Conservation (phyloP, 1,140 invertebrate species). For the Tetraneura akinire region DNA sequence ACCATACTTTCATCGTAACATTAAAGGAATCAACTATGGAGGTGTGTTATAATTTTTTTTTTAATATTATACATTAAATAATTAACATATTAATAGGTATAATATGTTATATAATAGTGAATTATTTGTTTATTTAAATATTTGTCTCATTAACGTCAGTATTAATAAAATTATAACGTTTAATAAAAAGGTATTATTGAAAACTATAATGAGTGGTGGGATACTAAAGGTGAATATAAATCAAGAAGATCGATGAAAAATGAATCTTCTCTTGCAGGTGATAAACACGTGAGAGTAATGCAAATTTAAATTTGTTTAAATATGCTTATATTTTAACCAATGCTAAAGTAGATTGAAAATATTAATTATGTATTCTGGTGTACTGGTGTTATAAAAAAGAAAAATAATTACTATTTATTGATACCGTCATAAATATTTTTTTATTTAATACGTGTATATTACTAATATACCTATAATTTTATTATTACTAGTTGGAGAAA, state of each 20-base stretch:
- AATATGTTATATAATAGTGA: too few relatives aligned
- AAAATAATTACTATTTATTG: conserved; percentile 47
- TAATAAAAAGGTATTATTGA: conserved; percentile 41
- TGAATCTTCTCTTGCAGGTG: conserved; percentile 47
- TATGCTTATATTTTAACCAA: conserved; percentile 38
- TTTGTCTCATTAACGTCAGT: neutral
- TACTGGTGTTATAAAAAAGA: conserved; percentile 27
- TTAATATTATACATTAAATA: too few relatives aligned
- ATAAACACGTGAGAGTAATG: conserved; percentile 48
- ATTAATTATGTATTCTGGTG: neutral
- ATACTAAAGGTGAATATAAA: conserved; percentile 48
- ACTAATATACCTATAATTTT: neutral
- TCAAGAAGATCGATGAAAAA: conserved; percentile 35
- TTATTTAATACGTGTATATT: neutral
- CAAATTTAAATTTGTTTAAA: conserved; percentile 38
- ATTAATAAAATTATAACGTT: conserved; percentile 25
- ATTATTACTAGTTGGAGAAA: conserved; percentile 74
- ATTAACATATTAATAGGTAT: too few relatives aligned
- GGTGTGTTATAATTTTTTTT: conserved; percentile 77
- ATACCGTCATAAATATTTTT: neutral
- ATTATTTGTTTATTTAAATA: neutral
- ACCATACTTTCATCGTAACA: conserved; percentile 71
- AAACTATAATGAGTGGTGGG: conserved; percentile 49
- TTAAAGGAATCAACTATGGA: conserved; percentile 74
- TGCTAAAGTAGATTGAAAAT: conserved; percentile 36